These are phyloP conservation scores for Thryonomys swinderianus DNA, from an alignment of 2,113 vertebrate species.

Conservation along the genomic window DNA sequence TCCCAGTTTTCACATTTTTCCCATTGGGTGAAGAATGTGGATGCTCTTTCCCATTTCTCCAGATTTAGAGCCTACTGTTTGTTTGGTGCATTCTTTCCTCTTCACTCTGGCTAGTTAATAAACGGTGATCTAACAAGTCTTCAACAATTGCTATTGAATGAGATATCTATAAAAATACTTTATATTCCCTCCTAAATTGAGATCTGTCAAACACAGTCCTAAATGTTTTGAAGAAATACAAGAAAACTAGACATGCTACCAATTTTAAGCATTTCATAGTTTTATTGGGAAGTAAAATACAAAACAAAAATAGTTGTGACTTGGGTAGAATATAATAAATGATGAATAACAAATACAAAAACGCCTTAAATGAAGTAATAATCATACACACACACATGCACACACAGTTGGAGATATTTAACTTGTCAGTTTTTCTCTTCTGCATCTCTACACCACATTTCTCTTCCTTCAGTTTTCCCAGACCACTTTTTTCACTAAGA, in stretches of 20 bases:
- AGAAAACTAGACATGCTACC: not conserved
- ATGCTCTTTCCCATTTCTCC: not conserved
- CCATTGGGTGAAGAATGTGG: not conserved
- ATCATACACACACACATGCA: not conserved
- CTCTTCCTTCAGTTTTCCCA: not conserved
- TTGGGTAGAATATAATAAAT: not conserved
- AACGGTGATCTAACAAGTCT: not conserved
- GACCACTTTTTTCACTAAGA: not conserved
- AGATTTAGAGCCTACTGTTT: not conserved
- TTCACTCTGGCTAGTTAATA: not conserved
- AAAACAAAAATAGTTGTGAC: not conserved
- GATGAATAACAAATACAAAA: conserved; percentile 24
- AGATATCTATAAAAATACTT: conserved; percentile 1
- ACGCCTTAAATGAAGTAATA: not conserved
- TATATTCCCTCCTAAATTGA: not conserved
- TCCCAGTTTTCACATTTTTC: not conserved
- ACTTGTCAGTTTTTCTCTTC: not conserved
- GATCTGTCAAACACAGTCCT: not conserved
- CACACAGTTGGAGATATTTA: not conserved
- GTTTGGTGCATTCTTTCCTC: not conserved
- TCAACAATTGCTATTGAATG: not conserved
- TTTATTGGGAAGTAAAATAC: not conserved
- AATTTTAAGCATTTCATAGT: conserved; percentile 9
- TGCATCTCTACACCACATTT: not conserved
- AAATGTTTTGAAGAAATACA: not conserved